A percentile compares a stretch with the other conserved stretches of the same genome.
These are phyloP conservation scores for Limnothrissa miodon DNA, from an alignment of 2,113 vertebrate genomes.

Conservation along the genomic window DNA sequence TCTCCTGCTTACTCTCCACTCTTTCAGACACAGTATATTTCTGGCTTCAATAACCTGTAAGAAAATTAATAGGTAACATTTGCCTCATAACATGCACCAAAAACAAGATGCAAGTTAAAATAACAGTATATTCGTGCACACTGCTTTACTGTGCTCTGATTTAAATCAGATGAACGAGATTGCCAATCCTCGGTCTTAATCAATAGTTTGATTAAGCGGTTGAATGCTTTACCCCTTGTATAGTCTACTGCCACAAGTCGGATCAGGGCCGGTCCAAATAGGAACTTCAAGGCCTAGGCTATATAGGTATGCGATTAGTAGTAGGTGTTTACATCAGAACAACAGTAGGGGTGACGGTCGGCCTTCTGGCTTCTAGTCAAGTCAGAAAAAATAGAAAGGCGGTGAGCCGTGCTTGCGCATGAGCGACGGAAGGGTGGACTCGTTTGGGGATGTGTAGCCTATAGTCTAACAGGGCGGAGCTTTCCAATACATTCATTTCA, in stretches of 20 bases:
- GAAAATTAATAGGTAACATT: too few relatives aligned
- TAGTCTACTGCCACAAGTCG: not conserved
- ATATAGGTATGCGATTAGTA: not conserved
- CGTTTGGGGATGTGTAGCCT: constrained; percentile 6
- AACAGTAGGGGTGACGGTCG: not conserved
- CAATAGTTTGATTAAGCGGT: not conserved
- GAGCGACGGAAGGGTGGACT: not conserved
- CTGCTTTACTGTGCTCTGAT: not conserved
- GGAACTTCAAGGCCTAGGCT: not conserved
- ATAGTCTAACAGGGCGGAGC: not conserved
- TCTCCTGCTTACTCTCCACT: not conserved
- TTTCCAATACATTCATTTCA: not conserved
- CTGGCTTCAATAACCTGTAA: too few relatives aligned
- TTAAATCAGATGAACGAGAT: not conserved
- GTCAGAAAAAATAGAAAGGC: not conserved
- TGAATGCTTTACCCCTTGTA: not conserved
- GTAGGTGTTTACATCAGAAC: not conserved
- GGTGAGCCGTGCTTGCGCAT: not conserved
- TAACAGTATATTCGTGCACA: too few relatives aligned
- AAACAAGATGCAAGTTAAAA: too few relatives aligned
- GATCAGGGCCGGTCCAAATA: not conserved
- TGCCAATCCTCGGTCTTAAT: not conserved
- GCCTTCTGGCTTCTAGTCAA: not conserved
- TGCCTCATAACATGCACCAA: too few relatives aligned
- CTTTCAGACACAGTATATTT: not conserved